Conservation (phyloP, 2,113 vertebrate genomes). For the Vulpes ferrilata region DNA sequence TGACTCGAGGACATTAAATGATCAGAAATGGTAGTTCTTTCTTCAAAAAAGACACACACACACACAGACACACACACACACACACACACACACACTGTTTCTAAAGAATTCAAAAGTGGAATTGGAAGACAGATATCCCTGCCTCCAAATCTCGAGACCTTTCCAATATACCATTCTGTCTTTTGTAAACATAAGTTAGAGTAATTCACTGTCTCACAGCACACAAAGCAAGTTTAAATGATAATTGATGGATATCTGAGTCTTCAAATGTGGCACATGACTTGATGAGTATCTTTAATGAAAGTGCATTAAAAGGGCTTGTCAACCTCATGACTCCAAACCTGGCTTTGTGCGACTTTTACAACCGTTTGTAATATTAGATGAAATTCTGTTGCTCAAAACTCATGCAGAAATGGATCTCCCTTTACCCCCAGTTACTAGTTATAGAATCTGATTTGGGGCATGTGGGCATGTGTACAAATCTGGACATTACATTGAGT, state of each 20-base stretch:
- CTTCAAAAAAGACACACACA: neutral
- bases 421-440: conserved; percentile 41
- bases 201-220: neutral
- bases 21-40: neutral
- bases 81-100: neutral
- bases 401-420: conserved; percentile 27
- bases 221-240: neutral
- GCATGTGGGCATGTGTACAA: neutral
- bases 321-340: conserved; percentile 43
- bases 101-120: conserved; percentile 10
- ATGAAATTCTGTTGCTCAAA: conserved; percentile 58
- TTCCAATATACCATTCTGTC: neutral
- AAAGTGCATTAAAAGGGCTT: conserved; percentile 32
- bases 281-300: conserved; percentile 64
- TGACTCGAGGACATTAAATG: neutral
- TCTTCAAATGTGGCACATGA: conserved; percentile 37
- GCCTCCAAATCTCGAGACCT: neutral
- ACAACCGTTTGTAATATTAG: neutral
- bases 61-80: neutral
- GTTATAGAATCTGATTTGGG: conserved; percentile 15
- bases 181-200: neutral
- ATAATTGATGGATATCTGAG: neutral
- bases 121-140: neutral
- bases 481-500: conserved; percentile 55
- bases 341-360: conserved; percentile 55